Base-by-base conservation (phyloP, 2,888 invertebrate species). In the Sphaeridia pumilis region DNA sequence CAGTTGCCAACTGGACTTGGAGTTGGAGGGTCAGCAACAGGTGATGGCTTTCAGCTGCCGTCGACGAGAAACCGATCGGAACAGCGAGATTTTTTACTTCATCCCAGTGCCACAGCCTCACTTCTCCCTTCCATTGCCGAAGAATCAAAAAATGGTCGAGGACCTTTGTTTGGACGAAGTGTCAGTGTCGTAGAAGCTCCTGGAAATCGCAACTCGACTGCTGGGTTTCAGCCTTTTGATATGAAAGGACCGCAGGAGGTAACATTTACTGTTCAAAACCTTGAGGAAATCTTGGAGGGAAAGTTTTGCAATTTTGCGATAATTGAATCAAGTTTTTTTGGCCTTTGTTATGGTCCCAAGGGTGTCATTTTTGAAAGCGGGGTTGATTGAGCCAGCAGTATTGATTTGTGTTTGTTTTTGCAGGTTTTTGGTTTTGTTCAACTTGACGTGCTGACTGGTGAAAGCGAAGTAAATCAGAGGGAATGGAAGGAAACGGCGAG, bases 401-500 rank as follows among this genome's bases (percentile, higher is more conserved):
- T n/a, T n/a, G n/a, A n/a, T n/a, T n/a, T n/a, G n/a, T n/a, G n/a
- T n/a, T n/a, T 34, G 52, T 61, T 58, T 54, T 59, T 67, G 24
- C 57, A 92, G 85, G 83, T 92, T 56, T 63, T 58, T 46, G 58
- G 59, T 1, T 94, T 94, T 73, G 94, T 94, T 1, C 92, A 94
- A 76, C 73, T 95, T 66, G 90, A 90, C 69, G 93, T 93, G 72
- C 74, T 94, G 50, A 76, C 78, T 47, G 81, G 80, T 0, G 69
- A 76, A 49, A 59, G 57, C 4, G 61, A 61, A 21, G 77, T 79
- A 1, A 78, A 82, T 65, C 86, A 87, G 49, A 77, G 84, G 5
- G 89, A 89, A 70, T 97, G 95, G 95, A 83, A 87, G 67, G 92
- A 94, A 72, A 90, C 88, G 0, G 94, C 95, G 1, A 81, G 95